Evolutionary conservation across 2,113 vertebrate species (phyloP), one percentile per base, ranked within the genome.

Genomic region (Chroicocephalus ridibundus): DNA sequence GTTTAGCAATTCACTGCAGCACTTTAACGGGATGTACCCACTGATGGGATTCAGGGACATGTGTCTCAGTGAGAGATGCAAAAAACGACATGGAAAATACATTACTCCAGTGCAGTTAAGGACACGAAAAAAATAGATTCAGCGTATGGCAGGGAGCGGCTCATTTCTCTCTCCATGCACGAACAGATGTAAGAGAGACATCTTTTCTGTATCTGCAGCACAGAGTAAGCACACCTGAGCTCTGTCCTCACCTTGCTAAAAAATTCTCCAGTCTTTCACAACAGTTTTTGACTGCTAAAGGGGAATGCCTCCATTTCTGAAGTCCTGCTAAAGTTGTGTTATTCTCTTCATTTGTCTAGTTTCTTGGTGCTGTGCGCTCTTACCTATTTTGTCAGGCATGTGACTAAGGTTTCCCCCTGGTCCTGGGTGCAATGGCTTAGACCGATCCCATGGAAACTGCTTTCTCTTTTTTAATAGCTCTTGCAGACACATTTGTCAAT

Each of bases 401-500:
- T 17, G 55, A 47, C 34, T 62, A 42, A 24, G 14, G 17, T 36
- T 55, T 42, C 68, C 40, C 31, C 21, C 42, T 27, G 16, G 27
- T 42, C 22, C 52, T 11, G 9, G 82, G 34, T 19, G 38, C 52
- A 4, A 42, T 11, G 4, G 44, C 79, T 76, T 34, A 52, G 58
- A 18, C 61, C 46, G 15, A 3, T 7, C 81, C 71, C 64, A 27
- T 5, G 68, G 92, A 61, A 84, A 58, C 13, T 13, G 12, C 75
- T 80, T 40, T 52, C 16, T 47, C 55, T 66, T 47, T 65, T 49
- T 55, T 66, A 60, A 64, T 55, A 84, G 86, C 75, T 87, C 75
- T 81, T 47, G 54, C 90, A 93, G 91, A 94, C 85, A 70, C 82
- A 97, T 91, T 60, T 31, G 51, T 96, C 95, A 83, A 88, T 94